phyloP scores from a whole-genome alignment of 2,113 vertebrate species.

The Macrotus californicus region DNA sequence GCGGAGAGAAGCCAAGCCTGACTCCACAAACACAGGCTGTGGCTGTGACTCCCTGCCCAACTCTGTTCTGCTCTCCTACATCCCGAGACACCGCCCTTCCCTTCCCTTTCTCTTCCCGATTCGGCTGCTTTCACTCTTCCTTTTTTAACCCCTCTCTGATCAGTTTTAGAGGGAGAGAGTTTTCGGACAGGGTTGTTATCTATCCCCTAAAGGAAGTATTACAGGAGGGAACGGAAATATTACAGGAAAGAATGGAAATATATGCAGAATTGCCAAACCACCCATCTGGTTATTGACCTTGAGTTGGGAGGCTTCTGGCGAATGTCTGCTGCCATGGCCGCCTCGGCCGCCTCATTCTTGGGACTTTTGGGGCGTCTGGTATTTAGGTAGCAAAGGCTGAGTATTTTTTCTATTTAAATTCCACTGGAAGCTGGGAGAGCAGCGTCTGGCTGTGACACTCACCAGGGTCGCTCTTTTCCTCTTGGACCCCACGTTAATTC shows the following conservation, averaged over 20 bases:
- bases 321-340: neutral
- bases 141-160: neutral
- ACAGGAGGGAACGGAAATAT: constrained; percentile 16
- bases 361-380: neutral
- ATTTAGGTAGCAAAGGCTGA: neutral
- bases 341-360: neutral
- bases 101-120: constrained; percentile 18
- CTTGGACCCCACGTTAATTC: neutral
- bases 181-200: constrained; percentile 23
- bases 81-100: neutral
- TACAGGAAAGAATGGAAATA: constrained; percentile 14
- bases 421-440: neutral
- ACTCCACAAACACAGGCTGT: constrained; percentile 53
- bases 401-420: neutral
- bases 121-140: neutral
- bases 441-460: neutral
- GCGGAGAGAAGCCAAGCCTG: constrained; percentile 21
- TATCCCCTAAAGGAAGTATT: neutral
- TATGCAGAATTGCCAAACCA: neutral
- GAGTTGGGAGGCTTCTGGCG: constrained; percentile 25
- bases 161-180: neutral
- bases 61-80: neutral
- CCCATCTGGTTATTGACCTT: constrained; percentile 34
- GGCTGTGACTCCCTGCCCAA: neutral
- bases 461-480: neutral